Percentiles rank a stretch among this genome's conserved stretches.
phyloP scores from a whole-genome alignment of 2,888 invertebrate genomes.

The Yponomeuta plumbellus region DNA sequence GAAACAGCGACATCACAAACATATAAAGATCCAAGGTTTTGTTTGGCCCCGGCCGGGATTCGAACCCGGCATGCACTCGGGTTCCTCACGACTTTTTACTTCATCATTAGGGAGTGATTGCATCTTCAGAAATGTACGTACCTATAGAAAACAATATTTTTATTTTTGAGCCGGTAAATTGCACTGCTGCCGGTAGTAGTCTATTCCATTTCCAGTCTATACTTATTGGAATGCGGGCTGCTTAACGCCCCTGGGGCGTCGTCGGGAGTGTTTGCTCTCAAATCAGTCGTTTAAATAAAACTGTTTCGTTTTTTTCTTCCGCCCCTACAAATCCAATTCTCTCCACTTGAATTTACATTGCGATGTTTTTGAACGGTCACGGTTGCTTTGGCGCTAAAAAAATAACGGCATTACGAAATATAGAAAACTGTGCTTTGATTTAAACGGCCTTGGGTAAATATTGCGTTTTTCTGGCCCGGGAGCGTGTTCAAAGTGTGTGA shows the following conservation, averaged over 20 bases:
- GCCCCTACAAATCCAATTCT: conserved; percentile 54
- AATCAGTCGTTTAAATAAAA: conserved; percentile 70
- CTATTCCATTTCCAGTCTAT: conserved; percentile 27
- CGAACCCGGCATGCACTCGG: too few relatives aligned
- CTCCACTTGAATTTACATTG: conserved; percentile 43
- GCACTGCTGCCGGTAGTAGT: not conserved
- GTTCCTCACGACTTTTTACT: too few relatives aligned
- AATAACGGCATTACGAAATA: not conserved
- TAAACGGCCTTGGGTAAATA: not conserved
- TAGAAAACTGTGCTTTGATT: too few relatives aligned
- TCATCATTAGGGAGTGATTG: too few relatives aligned
- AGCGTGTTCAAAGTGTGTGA: not conserved
- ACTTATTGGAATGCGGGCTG: conserved; percentile 47
- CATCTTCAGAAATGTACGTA: too few relatives aligned
- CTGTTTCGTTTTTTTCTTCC: conserved; percentile 52
- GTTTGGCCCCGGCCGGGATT: too few relatives aligned
- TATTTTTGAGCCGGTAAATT: not conserved
- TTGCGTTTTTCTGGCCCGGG: not conserved
- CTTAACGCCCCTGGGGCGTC: conserved; percentile 31
- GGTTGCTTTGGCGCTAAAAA: not conserved
- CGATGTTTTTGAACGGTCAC: conserved; percentile 9
- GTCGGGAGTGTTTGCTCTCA: conserved; percentile 61
- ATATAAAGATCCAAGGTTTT: too few relatives aligned
- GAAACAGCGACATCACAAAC: too few relatives aligned
- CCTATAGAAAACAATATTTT: not conserved